Evolutionary conservation across 2,797 vertebrate species (phyloP).

Genomic region (Sylvilagus floridanus): DNA sequence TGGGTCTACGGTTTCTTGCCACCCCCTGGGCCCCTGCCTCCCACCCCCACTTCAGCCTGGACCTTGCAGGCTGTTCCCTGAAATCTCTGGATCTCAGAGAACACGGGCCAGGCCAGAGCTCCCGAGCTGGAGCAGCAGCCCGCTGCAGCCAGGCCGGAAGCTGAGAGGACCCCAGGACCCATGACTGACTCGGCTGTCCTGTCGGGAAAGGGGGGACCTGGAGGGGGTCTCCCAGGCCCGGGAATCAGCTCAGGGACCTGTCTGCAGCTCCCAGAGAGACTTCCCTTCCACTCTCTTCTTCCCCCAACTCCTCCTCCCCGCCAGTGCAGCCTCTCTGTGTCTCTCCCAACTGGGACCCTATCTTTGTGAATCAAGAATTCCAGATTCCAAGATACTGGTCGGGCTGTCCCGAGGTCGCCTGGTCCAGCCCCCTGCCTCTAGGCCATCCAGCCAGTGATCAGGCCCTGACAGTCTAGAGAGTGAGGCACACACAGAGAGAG

Average conservation of each 20-base stretch:
- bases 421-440: conserved; percentile 42
- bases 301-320: background rate
- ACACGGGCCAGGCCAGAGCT: background rate
- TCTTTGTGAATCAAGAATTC: conserved; percentile 74
- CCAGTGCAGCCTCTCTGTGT: conserved; percentile 24
- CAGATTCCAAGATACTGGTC: conserved; percentile 71
- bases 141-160: background rate
- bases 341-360: conserved; percentile 61
- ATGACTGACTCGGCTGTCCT: background rate
- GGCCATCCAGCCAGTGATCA: conserved; percentile 29
- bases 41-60: background rate
- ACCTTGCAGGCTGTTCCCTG: background rate
- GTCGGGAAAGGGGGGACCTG: background rate
- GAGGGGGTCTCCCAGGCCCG: background rate
- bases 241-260: background rate
- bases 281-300: conserved; percentile 23
- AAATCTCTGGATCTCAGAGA: conserved; percentile 41
- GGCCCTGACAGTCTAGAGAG: conserved; percentile 10
- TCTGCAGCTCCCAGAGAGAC: background rate
- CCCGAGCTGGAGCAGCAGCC: background rate
- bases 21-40: background rate
- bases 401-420: conserved; percentile 66
- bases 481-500: conserved; percentile 7
- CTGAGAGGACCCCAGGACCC: background rate
- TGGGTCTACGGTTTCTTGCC: background rate